Evolutionary conservation across 2,113 vertebrate species (phyloP).

Genomic region (Sigmodon hispidus): DNA sequence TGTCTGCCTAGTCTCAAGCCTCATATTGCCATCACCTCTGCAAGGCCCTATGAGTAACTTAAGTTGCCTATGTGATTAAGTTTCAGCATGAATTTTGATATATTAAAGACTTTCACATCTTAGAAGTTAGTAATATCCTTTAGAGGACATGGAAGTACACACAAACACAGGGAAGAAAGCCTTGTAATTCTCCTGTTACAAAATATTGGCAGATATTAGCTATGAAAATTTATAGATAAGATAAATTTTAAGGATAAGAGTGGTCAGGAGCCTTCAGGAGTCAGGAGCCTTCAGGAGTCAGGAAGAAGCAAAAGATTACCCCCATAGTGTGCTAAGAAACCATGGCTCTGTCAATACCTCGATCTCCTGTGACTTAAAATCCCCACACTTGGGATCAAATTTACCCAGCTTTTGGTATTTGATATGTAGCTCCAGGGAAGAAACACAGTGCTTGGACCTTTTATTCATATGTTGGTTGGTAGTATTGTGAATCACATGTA

Average conservation of each 20-base stretch:
- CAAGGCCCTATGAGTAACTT: neutral
- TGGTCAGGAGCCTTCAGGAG: neutral
- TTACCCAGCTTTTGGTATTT: neutral
- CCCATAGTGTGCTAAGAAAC: neutral
- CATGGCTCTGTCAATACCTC: neutral
- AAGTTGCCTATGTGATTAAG: neutral
- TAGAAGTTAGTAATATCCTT: neutral
- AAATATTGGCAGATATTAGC: neutral
- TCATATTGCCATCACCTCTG: neutral
- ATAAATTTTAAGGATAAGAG: rapidly evolving
- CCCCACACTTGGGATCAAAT: neutral
- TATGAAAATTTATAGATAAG: too few species aligned
- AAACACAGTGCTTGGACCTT: neutral
- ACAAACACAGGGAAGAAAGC: neutral
- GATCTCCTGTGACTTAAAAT: neutral
- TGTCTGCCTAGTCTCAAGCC: neutral
- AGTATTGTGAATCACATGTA: neutral
- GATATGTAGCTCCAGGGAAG: neutral
- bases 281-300: too few species aligned
- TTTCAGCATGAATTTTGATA: neutral
- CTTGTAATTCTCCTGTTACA: neutral
- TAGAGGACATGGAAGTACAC: neutral
- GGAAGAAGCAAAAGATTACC: neutral
- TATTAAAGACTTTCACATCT: neutral
- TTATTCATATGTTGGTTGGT: rapidly evolving